phyloP scores from a whole-genome alignment of 2,113 vertebrate genomes.

The Lepidothrix coronata region DNA sequence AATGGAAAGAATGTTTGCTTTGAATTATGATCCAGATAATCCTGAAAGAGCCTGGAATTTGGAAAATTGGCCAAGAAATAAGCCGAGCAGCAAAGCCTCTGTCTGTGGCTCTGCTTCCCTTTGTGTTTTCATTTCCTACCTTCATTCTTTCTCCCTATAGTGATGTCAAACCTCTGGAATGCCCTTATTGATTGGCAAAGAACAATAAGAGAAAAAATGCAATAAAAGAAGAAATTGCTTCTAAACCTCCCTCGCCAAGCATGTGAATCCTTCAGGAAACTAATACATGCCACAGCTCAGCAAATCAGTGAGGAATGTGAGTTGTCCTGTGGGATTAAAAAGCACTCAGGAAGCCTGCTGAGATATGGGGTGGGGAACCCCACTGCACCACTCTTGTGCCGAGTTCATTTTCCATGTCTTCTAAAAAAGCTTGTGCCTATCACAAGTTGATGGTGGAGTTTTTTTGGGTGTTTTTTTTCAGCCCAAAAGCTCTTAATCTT shows the following conservation, averaged over 20 bases:
- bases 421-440: not conserved
- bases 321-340: not conserved
- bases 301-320: not conserved
- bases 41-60: not conserved
- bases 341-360: not conserved
- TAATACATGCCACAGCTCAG: not conserved
- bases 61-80: not conserved
- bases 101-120: not conserved
- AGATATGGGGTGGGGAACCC: not conserved
- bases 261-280: not conserved
- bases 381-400: too few species aligned
- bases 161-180: conserved; percentile 15
- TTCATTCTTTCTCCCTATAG: not conserved
- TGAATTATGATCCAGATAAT: not conserved
- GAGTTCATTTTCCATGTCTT: not conserved
- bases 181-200: conserved; percentile 17
- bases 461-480: too few species aligned
- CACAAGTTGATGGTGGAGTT: too few species aligned
- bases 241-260: not conserved
- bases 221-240: conserved; percentile 26
- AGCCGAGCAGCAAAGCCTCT: not conserved
- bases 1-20: not conserved
- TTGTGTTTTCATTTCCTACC: conserved; percentile 18
- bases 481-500: not conserved
- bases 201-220: conserved; percentile 19